phyloP scores from a whole-genome alignment of 2,888 invertebrate genomes.

The Drosophila acutilabella region DNA sequence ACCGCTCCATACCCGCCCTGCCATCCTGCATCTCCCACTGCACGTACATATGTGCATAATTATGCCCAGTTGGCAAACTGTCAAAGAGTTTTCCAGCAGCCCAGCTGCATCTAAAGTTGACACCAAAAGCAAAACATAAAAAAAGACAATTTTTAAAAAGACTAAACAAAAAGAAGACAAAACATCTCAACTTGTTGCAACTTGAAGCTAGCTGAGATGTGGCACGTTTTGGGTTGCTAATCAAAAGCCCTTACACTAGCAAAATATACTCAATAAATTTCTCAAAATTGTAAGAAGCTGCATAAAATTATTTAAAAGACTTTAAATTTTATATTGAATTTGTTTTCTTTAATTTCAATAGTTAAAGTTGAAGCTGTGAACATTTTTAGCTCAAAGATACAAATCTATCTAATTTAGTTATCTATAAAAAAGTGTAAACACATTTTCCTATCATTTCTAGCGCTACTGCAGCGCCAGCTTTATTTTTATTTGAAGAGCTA shows the following conservation, averaged over 20 bases:
- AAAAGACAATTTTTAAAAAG: not conserved
- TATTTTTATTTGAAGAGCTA: no score
- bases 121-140: slow-evolving; percentile 35
- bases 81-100: slow-evolving; percentile 45
- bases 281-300: not conserved
- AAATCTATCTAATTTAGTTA: not conserved
- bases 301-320: not conserved
- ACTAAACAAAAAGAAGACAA: not conserved
- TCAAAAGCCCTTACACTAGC: slow-evolving; percentile 36
- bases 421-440: not conserved
- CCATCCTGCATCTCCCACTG: not conserved
- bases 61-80: slow-evolving; percentile 65
- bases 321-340: not conserved
- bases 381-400: not conserved
- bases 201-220: slow-evolving; percentile 31
- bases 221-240: slow-evolving; percentile 57
- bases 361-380: not conserved
- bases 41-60: slow-evolving; percentile 60
- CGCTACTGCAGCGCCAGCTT: no score
- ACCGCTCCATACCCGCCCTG: no score
- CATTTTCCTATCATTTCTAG: no score
- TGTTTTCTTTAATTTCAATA: no score
- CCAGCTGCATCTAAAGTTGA: slow-evolving; percentile 51
- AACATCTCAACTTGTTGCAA: slow-evolving; percentile 35
- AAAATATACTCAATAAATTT: slow-evolving; percentile 1